These are phyloP conservation scores for Goniozus legneri DNA, from an alignment of 1,140 invertebrate species.

Conservation along the genomic window DNA sequence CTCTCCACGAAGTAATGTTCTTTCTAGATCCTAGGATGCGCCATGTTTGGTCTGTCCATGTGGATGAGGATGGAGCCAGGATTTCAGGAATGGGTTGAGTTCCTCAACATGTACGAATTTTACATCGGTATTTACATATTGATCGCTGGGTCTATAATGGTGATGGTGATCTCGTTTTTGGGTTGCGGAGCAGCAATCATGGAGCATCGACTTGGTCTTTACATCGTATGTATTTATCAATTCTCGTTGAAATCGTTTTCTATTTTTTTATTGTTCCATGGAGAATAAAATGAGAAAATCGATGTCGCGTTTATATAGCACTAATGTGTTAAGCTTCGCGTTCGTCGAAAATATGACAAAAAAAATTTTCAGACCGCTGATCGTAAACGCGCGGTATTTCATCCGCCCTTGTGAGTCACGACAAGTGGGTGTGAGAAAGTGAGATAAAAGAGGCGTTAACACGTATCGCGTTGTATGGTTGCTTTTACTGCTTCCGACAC, in stretches of 20 bases:
- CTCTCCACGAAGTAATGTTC: no score
- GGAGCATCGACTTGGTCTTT: slow-evolving; percentile 62
- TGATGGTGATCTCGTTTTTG: slow-evolving; percentile 71
- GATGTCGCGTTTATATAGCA: no score
- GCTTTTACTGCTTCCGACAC: no score
- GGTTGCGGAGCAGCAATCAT: slow-evolving; percentile 71
- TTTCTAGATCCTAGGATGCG: slow-evolving; percentile 69
- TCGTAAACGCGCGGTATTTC: no score
- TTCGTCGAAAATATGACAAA: no score
- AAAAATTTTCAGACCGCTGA: no score
- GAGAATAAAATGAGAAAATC: not conserved
- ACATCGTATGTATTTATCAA: slow-evolving; percentile 57
- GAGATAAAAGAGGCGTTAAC: no score
- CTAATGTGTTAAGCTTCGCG: no score
- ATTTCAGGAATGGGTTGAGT: slow-evolving; percentile 75
- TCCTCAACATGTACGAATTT: slow-evolving; percentile 69
- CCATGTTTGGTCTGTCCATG: slow-evolving; percentile 72
- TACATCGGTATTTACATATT: slow-evolving; percentile 81
- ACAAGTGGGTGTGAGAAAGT: no score
- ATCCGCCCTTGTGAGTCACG: no score
- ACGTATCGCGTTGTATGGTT: no score
- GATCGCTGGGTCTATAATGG: slow-evolving; percentile 64
- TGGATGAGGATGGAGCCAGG: slow-evolving; percentile 77
- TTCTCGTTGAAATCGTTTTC: not conserved
- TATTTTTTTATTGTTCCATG: not conserved